Evolutionary conservation across 53 echinoderm and acorn worm species (phyloP), one percentile per base, ranked within the genome.

Genomic region (Actinopyga echinites): DNA sequence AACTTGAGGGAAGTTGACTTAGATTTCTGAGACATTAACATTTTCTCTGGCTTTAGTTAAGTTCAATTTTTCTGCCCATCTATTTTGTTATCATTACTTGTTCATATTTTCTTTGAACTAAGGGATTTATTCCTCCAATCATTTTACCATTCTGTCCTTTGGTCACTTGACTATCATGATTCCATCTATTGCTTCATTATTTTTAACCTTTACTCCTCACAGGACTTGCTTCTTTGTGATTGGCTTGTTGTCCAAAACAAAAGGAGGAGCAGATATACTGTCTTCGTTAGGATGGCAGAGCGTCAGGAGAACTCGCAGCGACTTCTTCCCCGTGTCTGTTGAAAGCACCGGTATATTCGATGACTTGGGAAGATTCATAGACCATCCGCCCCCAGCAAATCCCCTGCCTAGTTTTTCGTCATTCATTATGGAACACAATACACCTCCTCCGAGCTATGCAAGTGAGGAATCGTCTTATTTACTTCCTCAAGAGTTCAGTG

Each of bases 161-260:
- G 37, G 37, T 37, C 37, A 37, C 4, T 37, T 37, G 37, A 37
- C 3, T 40, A 10, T n/a, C 40, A 40, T 8, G 40, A 29, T 29
- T 29, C 24, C 7, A 8, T 24, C 24, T 3, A 12, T 44, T 80
- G 59, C 37, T 60, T 20, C 17, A n/a, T 21, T 34, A 67, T 64
- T 3, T 31, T 20, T 37, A 34, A 4, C 65, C 65, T 42, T 64
- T 21, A 38, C 35, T 78, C 36, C 40, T 49, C 24, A 22, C 83
- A 96, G 97, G 60, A 96, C 97, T 34, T 93, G 97, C 85, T 96
- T 96, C 87, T 93, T 94, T 82, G 97, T 96, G 75, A 71, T 96
- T 30, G 97, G 97, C 15, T 84, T 96, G 25, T 86, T 96, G 55
- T 92, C 93, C 45, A 96, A 96, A 83, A 96, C 93, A 0, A 90